Base-by-base conservation (phyloP, 2,797 vertebrate genomes). In the Mionectes olivaceus region DNA sequence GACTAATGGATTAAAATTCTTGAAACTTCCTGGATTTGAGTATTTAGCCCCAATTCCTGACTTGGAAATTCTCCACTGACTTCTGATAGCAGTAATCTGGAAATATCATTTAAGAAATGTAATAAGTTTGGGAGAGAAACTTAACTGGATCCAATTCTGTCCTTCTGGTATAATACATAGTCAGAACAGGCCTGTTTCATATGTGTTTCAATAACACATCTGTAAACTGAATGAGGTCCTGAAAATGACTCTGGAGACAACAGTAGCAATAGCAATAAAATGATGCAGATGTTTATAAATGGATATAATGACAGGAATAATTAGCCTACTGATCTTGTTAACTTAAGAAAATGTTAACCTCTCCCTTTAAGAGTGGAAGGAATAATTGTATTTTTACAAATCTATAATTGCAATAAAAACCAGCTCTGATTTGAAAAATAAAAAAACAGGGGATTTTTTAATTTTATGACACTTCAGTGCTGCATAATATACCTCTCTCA, bases 191-290 rank as follows among this genome's bases (percentile, higher is more conserved):
- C 14, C 76, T 67, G 53, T 25, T 78, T 94, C 32, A 88, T 60
- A 64, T 15, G 53, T 30, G 82, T 50, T 86, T 82, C 64, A 83
- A 33, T 50, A 94, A 85, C 39, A 70, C 14, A 76, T 33, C 59
- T 76, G 28, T 27, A 63, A 68, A 25, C 32, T 30, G 24, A 85
- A 19, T 35, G 59, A 81, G 43, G 32, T 93, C 57, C 69, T 65
- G 61, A 82, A 94, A 95, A 86, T 57, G 16, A 84, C 64, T 73
- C 90, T 82, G 23, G 46, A 93, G 83, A 67, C 55, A 94, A 71
- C 33, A 77, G 76, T 3, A 93, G 52, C 16, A 3, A 41, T 52
- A 67, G 41, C 69, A 95, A 84, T 79, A 90, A 96, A 91, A 68
- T 50, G 46, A 78, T 75, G 43, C 46, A 91, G 91, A 49, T 27